phyloP scores from a whole-genome alignment of 92 coral and sea anemone genomes.

The Meandrina meandrites region DNA sequence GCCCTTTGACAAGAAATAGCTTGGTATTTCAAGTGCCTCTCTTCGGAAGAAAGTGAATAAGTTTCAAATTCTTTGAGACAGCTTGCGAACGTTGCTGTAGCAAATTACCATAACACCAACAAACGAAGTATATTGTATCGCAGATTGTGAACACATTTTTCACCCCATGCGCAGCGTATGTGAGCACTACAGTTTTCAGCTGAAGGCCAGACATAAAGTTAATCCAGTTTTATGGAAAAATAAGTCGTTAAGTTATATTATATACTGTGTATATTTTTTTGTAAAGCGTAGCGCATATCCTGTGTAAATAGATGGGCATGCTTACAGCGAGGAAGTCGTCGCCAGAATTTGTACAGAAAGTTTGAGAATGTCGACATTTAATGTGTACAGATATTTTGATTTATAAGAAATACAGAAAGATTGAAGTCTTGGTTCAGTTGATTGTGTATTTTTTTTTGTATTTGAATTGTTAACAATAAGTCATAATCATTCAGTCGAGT shows the following conservation, averaged over 20 bases:
- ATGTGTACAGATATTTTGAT: background rate
- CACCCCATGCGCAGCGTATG: background rate
- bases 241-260: background rate
- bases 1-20: background rate
- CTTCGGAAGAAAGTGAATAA: background rate
- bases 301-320: background rate
- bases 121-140: background rate
- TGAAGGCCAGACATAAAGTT: background rate
- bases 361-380: background rate
- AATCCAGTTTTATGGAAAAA: conserved; percentile 29
- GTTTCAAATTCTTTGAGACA: background rate
- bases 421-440: background rate
- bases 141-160: background rate
- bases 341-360: background rate
- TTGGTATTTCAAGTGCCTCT: background rate
- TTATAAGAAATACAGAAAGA: background rate
- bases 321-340: background rate
- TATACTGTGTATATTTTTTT: conserved; percentile 40
- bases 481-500: background rate
- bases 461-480: background rate
- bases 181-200: conserved; percentile 10
- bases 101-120: background rate
- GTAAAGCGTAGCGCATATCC: conserved; percentile 8
- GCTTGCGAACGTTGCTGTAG: background rate
- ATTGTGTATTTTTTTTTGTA: background rate